A percentile compares a stretch with the other conserved stretches of the same genome.
phyloP scores from a whole-genome alignment of 2,113 vertebrate species.

The Brienomyrus longianalis region DNA sequence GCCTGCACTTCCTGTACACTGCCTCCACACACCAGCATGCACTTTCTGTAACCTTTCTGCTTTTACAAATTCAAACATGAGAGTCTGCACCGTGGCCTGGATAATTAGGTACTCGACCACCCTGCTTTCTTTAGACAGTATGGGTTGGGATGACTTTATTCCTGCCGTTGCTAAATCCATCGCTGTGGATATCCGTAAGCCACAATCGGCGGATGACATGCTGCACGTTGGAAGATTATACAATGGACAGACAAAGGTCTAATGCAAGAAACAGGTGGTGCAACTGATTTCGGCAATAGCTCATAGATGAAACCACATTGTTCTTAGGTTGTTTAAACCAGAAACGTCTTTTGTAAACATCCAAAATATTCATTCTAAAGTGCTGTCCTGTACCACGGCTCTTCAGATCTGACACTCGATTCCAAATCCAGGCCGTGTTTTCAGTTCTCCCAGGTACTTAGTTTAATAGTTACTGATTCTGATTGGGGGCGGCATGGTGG shows the following conservation, averaged over 20 bases:
- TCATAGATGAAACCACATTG: neutral
- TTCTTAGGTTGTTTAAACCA: neutral
- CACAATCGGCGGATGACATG: neutral
- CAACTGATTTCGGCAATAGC: neutral
- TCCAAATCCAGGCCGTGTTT: neutral
- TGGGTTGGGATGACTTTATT: neutral
- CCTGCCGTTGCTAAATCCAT: neutral
- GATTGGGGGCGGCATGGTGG: no score
- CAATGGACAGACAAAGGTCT: neutral
- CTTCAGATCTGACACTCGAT: neutral
- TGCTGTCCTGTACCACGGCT: neutral
- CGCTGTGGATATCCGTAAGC: neutral
- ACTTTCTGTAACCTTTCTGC: neutral
- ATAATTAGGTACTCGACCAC: neutral
- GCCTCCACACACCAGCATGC: neutral
- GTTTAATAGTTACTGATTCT: neutral
- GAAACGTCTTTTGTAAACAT: neutral
- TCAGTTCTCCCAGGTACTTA: neutral
- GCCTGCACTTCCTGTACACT: neutral
- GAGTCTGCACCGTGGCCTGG: neutral
- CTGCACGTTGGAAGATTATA: neutral
- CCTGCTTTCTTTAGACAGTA: neutral
- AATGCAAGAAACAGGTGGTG: constrained; percentile 7
- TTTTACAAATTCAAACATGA: neutral
- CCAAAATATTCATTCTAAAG: neutral